phyloP scores from a whole-genome alignment of 2,113 vertebrate species.

The Mormyrus lacerda region DNA sequence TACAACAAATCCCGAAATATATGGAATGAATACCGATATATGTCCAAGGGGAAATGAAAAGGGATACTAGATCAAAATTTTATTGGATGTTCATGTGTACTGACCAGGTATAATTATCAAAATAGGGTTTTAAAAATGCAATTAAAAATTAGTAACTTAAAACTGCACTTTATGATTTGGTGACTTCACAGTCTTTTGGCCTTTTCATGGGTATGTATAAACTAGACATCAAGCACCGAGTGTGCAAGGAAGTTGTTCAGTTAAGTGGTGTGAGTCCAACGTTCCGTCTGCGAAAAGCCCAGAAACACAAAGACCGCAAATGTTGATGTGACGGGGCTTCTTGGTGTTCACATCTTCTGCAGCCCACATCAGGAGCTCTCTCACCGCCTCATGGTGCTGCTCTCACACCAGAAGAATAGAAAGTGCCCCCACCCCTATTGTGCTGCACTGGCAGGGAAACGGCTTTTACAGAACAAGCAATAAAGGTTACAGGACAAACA shows the following conservation, averaged over 20 bases:
- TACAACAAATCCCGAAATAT: too few relatives aligned
- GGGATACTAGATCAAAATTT: neutral
- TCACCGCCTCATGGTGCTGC: neutral
- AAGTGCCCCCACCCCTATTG: constrained; percentile 13
- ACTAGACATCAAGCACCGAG: neutral
- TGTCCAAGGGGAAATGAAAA: too few relatives aligned
- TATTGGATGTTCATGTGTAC: neutral
- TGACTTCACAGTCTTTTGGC: neutral
- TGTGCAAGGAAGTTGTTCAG: neutral
- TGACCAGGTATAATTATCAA: neutral
- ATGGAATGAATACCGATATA: too few relatives aligned
- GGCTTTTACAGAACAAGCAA: constrained; percentile 14
- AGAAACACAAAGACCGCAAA: neutral
- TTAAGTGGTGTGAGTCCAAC: neutral
- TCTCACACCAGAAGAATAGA: constrained; percentile 13
- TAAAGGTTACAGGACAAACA: constrained; percentile 14
- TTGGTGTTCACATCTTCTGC: neutral
- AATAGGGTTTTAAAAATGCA: too few relatives aligned
- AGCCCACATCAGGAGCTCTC: neutral
- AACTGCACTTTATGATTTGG: neutral
- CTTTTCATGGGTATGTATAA: neutral
- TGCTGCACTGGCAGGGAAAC: neutral
- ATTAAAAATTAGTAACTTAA: neutral
- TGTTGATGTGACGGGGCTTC: too few relatives aligned
- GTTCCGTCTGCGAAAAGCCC: neutral